Evolutionary conservation across 2,797 vertebrate species (phyloP).

Genomic region (Phylloscopus collybita): DNA sequence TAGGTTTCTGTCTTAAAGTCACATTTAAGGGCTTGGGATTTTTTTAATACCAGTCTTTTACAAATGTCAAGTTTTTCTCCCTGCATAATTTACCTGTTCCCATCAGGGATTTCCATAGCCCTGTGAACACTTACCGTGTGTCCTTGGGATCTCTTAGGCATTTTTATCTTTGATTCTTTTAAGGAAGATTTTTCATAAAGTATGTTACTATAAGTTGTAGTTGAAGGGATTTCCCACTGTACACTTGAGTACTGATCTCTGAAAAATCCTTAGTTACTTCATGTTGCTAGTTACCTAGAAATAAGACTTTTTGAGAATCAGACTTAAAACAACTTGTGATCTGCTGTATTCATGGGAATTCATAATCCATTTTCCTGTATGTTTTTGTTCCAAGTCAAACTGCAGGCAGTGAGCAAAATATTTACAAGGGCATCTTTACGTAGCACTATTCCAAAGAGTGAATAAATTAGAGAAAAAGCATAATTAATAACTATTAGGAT

Average conservation of each 20-base stretch:
- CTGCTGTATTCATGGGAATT: background rate
- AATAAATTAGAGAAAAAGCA: background rate
- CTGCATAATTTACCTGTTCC: background rate
- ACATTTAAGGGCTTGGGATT: rapidly evolving
- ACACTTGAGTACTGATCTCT: background rate
- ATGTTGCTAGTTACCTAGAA: background rate
- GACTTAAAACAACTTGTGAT: background rate
- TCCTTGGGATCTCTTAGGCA: background rate
- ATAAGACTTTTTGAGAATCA: background rate
- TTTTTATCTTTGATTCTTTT: background rate
- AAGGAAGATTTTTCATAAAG: background rate
- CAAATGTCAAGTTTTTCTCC: background rate
- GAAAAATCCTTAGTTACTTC: background rate
- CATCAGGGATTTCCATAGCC: background rate
- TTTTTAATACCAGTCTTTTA: background rate
- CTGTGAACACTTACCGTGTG: rapidly evolving
- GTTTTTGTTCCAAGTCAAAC: background rate
- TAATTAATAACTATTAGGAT: background rate
- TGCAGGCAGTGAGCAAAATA: background rate
- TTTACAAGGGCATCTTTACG: background rate
- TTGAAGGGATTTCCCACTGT: background rate
- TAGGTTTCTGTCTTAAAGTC: background rate
- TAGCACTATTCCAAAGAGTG: background rate
- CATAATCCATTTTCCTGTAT: background rate
- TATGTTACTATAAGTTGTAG: background rate